Conservation (phyloP, 2,888 invertebrate species). For the Diaperis boleti region DNA sequence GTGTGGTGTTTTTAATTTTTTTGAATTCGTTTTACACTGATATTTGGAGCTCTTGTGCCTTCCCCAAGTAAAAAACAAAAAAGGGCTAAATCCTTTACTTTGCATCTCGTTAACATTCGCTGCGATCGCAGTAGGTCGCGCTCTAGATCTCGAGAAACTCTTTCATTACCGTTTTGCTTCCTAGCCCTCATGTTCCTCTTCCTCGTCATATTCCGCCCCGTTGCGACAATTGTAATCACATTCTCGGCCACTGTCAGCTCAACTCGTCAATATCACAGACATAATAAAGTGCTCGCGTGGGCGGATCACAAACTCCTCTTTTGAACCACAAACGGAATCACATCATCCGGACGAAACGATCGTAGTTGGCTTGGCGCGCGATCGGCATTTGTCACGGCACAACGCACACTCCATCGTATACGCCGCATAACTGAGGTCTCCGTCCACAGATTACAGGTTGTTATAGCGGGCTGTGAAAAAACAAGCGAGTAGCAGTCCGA, state of each 20-base stretch:
- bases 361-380: conserved; percentile 17
- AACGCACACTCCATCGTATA: conserved; percentile 28
- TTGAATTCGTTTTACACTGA: too few relatives aligned
- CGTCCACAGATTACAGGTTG: conserved; percentile 64
- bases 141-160: conserved; percentile 20
- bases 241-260: neutral
- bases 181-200: conserved; percentile 58
- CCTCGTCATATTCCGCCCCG: conserved; percentile 48
- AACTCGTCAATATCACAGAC: conserved; percentile 39
- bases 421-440: conserved; percentile 51
- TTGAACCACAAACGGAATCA: neutral
- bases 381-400: conserved; percentile 8
- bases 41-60: too few relatives aligned
- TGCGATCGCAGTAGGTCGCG: conserved; percentile 29
- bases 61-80: too few relatives aligned
- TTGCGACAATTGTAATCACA: conserved; percentile 5
- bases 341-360: conserved; percentile 6
- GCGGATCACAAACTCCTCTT: neutral
- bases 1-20: too few relatives aligned
- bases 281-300: conserved; percentile 12
- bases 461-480: conserved; percentile 64
- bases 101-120: too few relatives aligned
- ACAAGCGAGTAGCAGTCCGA: conserved; percentile 49
- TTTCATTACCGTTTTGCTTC: conserved; percentile 58
- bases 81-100: too few relatives aligned